These are phyloP conservation scores for Vultur gryphus DNA, from an alignment of 2,797 vertebrate species.

Conservation along the genomic window DNA sequence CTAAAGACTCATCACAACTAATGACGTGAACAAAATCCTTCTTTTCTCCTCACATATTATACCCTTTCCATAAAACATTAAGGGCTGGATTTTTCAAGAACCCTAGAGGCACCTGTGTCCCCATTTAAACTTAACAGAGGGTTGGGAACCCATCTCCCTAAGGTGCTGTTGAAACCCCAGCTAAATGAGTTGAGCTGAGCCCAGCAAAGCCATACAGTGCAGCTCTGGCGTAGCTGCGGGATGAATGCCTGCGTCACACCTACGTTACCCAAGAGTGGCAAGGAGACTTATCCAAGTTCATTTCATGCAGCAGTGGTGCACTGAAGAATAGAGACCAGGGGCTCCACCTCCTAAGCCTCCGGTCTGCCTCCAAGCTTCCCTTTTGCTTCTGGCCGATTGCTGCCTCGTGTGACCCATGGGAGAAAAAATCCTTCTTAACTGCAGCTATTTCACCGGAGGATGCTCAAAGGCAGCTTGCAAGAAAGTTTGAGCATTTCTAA, in stretches of 20 bases:
- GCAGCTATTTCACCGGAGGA: background rate
- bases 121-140: background rate
- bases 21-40: background rate
- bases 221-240: accelerated
- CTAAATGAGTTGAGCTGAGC: background rate
- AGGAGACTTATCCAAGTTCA: background rate
- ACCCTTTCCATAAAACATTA: background rate
- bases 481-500: conserved; percentile 10
- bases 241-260: background rate
- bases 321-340: background rate
- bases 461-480: conserved; percentile 5
- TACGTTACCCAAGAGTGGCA: background rate
- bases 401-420: accelerated
- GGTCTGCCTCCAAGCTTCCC: background rate
- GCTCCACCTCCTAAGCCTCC: background rate
- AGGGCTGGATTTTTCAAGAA: background rate
- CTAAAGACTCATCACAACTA: background rate
- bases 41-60: background rate
- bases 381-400: background rate
- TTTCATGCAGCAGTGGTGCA: background rate
- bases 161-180: background rate
- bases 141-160: background rate
- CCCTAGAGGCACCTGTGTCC: background rate
- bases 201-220: background rate
- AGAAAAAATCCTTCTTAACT: background rate